These are phyloP conservation scores for Drosophila leonis DNA, from an alignment of 2,888 invertebrate species.

Conservation along the genomic window DNA sequence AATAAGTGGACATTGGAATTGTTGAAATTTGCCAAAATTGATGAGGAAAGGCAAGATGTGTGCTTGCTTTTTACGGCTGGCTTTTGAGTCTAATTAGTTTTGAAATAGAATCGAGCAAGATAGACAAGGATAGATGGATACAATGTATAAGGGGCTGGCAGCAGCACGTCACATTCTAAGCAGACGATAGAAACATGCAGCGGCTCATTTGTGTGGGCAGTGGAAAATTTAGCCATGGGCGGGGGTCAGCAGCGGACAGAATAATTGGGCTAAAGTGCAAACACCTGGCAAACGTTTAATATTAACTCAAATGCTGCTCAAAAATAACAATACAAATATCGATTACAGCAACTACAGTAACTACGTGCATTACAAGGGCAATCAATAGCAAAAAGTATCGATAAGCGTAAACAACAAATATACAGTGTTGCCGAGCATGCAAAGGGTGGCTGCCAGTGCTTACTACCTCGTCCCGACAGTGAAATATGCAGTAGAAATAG, in stretches of 20 bases:
- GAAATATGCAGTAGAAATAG: constrained; percentile 64
- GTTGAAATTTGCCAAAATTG: constrained; percentile 67
- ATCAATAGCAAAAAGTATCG: constrained; percentile 5
- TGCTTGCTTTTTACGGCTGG: constrained; percentile 31
- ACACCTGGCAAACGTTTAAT: constrained; percentile 52
- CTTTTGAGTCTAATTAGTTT: constrained; percentile 56
- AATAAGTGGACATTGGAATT: constrained; percentile 73
- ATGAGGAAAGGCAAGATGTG: constrained; percentile 25
- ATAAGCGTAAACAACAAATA: constrained; percentile 7
- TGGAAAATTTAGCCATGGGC: constrained; percentile 67
- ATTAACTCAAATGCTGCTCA: constrained; percentile 23
- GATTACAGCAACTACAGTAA: neutral
- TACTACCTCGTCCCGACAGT: constrained; percentile 80
- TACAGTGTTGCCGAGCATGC: constrained; percentile 40
- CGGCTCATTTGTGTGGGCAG: constrained; percentile 69
- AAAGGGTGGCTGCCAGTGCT: constrained; percentile 36
- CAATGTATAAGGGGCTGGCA: constrained; percentile 32
- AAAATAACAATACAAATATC: neutral
- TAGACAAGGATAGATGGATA: constrained; percentile 9
- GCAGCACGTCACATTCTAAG: constrained; percentile 48
- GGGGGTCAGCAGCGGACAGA: constrained; percentile 39
- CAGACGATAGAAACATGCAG: constrained; percentile 59
- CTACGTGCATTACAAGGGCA: neutral
- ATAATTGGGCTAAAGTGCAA: constrained; percentile 36
- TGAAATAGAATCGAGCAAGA: constrained; percentile 24